These are phyloP conservation scores for Chaetoderma sp. DNA, from an alignment of 2,888 invertebrate genomes.

Conservation along the genomic window DNA sequence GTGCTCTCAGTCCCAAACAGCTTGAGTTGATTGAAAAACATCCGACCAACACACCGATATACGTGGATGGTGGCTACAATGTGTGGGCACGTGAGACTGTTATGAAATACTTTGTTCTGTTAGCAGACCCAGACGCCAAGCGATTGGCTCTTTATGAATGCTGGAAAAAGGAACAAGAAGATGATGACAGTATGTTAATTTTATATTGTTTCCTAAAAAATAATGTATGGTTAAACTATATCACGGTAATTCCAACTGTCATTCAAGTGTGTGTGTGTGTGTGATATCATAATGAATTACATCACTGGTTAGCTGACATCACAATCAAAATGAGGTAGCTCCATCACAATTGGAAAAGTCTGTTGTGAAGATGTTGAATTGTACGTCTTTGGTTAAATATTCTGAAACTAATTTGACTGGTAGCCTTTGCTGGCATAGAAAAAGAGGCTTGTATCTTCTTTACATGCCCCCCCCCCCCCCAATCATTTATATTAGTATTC, in stretches of 20 bases:
- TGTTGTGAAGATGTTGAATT: too few relatives aligned
- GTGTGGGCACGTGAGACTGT: conserved; percentile 82
- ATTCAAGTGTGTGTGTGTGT: too few relatives aligned
- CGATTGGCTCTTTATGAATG: conserved; percentile 28
- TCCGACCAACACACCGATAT: conserved; percentile 75
- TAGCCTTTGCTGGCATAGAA: too few relatives aligned
- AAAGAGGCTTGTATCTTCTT: too few relatives aligned
- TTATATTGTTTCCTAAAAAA: background rate
- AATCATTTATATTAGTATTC: too few relatives aligned
- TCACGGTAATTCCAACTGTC: background rate
- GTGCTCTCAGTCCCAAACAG: conserved; percentile 85
- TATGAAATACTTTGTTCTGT: conserved; percentile 86
- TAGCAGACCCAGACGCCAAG: conserved; percentile 76
- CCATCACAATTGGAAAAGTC: too few relatives aligned
- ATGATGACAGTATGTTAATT: conserved; percentile 28
- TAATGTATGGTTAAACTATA: background rate
- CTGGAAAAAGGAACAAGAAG: conserved; percentile 35
- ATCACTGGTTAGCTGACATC: too few relatives aligned
- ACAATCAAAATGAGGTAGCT: too few relatives aligned
- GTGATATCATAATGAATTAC: too few relatives aligned
- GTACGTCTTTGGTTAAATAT: too few relatives aligned
- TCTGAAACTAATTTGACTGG: too few relatives aligned
- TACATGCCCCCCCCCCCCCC: too few relatives aligned
- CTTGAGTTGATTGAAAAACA: conserved; percentile 78
- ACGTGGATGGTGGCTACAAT: conserved; percentile 86